Base-by-base conservation (phyloP, 2,888 invertebrate species). In the Acronicta leporina region DNA sequence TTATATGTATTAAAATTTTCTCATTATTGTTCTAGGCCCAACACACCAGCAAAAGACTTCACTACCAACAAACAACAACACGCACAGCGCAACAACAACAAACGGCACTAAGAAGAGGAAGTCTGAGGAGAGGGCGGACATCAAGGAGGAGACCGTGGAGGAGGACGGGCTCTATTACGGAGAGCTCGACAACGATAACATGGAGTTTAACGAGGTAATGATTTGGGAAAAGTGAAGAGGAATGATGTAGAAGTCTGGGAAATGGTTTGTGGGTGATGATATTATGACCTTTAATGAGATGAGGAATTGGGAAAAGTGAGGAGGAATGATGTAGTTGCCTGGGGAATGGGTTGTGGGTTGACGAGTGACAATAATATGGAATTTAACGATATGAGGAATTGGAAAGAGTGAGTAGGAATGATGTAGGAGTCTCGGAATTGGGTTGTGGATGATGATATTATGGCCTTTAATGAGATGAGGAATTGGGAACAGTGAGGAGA, bases 131-230 rank as follows among this genome's bases (percentile, higher is more conserved):
- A 65, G 79, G 5, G 56, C 65, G 0, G 90, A 88, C 2, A 91
- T 94, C 1, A 95, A 95, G 61, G 93, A 95, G 69, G 94, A 95
- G 63, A 94, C 92, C 0, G 95, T 94, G 0, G 94, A 94, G 58
- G 94, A 95, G 38, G 94, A 95, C 44, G 94, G 94, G 2, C 82
- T 95, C 5, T 95, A 89, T 77, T 95, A 95, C 68, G 94, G 95
- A 0, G 94, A 94, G 58, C 81, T 95, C 68, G 94, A 95, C 43
- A 84, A 89, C 35, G 94, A 94, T 8, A 87, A 93, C 16, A 87
- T 93, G 85, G 94, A 94, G 41, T 94, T 89, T 43, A 89, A 93
- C 49, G 94, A 95, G 88, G 93, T 92, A 10, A 53, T 13, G n/a
- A 10, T 10, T 16, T 2, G n/a, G 14, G 35, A 9, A 10, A 11